phyloP scores from a whole-genome alignment of 2,113 vertebrate genomes.

The Catharus minimus region DNA sequence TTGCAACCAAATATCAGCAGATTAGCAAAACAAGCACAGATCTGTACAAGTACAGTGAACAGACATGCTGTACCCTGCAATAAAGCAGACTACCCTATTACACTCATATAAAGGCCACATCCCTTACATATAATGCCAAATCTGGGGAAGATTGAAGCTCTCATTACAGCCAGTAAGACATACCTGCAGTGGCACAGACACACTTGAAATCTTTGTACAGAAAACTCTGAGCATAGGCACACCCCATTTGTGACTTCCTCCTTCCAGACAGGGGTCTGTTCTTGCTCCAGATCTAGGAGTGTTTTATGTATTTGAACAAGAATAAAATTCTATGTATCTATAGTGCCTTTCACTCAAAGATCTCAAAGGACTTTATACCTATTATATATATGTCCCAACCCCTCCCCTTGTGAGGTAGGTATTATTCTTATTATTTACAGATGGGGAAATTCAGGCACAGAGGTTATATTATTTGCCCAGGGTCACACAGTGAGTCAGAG shows the following conservation, averaged over 20 bases:
- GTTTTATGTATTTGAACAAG: not conserved
- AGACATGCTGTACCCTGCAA: not conserved
- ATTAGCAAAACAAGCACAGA: not conserved
- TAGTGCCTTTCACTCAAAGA: constrained; percentile 9
- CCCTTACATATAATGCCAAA: not conserved
- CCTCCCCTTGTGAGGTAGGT: constrained; percentile 69
- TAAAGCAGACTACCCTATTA: not conserved
- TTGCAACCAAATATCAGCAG: not conserved
- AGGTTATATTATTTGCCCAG: constrained; percentile 65
- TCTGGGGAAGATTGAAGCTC: not conserved
- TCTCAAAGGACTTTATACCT: constrained; percentile 24
- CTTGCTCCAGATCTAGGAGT: not conserved
- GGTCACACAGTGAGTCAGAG: constrained; percentile 36
- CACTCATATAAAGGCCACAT: not conserved
- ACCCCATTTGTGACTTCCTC: not conserved
- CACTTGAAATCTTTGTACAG: not conserved
- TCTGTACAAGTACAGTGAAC: not conserved
- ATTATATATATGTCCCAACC: not conserved
- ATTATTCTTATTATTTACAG: constrained; percentile 63
- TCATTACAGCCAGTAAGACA: not conserved
- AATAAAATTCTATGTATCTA: not conserved
- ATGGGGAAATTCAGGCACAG: constrained; percentile 66
- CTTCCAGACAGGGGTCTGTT: not conserved
- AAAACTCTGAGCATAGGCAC: not conserved
- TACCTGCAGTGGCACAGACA: not conserved